A percentile compares a stretch with the other conserved stretches of the same genome.
These are phyloP conservation scores for Pyrocoelia pectoralis DNA, from an alignment of 2,888 invertebrate genomes.

Conservation along the genomic window DNA sequence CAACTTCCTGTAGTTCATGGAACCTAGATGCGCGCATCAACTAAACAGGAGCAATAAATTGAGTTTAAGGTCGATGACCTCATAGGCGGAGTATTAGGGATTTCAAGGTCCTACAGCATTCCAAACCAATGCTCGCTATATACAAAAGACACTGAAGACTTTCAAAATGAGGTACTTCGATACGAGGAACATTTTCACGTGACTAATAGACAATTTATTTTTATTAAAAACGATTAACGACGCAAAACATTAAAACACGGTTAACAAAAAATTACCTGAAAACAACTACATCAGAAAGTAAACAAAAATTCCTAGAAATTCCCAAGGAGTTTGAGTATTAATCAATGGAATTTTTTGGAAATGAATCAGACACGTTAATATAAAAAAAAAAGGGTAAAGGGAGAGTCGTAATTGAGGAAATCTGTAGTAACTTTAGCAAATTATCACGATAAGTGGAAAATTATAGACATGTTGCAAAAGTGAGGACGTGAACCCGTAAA, in stretches of 20 bases:
- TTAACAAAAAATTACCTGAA: neutral
- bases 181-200: slow-evolving; percentile 5
- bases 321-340: neutral
- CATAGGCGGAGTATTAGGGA: slow-evolving; percentile 42
- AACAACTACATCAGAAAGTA: neutral
- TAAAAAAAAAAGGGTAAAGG: too few species aligned
- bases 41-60: slow-evolving; percentile 31
- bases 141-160: slow-evolving; percentile 5
- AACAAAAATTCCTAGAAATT: slow-evolving; percentile 11
- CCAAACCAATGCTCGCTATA: slow-evolving; percentile 44
- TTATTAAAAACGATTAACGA: too few species aligned
- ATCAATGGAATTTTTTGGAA: neutral
- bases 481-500: slow-evolving; percentile 22
- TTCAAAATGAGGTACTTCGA: slow-evolving; percentile 12
- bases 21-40: slow-evolving; percentile 31
- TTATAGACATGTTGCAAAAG: slow-evolving; percentile 28
- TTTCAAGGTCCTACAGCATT: slow-evolving; percentile 54
- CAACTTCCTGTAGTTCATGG: slow-evolving; percentile 17
- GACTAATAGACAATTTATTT: too few species aligned
- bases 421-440: neutral
- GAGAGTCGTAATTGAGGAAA: too few species aligned
- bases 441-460: slow-evolving; percentile 9
- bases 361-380: too few species aligned
- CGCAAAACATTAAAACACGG: too few species aligned
- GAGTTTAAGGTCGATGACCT: slow-evolving; percentile 42